Base-by-base conservation (phyloP, 2,797 vertebrate genomes). In the Diglossa cyanea region DNA sequence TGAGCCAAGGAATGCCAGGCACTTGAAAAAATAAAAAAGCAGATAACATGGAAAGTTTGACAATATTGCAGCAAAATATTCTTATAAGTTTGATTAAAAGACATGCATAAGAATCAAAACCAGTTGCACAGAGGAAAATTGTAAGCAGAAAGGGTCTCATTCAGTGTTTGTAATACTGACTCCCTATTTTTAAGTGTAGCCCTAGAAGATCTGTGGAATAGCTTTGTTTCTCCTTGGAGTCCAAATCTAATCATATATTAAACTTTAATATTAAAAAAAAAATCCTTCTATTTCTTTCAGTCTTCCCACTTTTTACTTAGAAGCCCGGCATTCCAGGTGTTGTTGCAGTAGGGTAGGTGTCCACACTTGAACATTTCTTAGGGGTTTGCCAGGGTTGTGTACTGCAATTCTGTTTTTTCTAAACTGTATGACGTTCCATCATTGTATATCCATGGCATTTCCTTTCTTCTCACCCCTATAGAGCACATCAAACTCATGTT, bases 1-100 rank as follows among this genome's bases (percentile, higher is more conserved):
- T 30, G 65, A 91, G 72, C 81, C 92, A 91, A 88, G 75, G 84
- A 95, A 92, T 93, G 81, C 57, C 53, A 89, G 54, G 75, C 91
- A 83, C 67, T 89, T 92, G 3, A 72, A 94, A 95, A 95, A 81
- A 60, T 44, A 54, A 61, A 85, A 68, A 66, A 35, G 10, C 12
- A 48, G 53, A 74, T 86, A 55, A 72, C 45, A 28, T 88, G 45
- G 35, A 21, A 76, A 67, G 39, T 65, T 66, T 30, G 71, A 71
- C 54, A 23, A 4, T 75, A 61, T 42, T 47, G n/a, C 42, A 48
- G 67, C 26, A 82, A 79, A 86, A 55, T 54, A 26, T 14, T 78
- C 28, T 23, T 76, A 47, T 1, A 37, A 50, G 28, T 66, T 83
- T 88, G 26, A 65, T 84, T 51, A 65, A 70, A 73, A 87, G 31